Evolutionary conservation across 2,888 invertebrate genomes (phyloP), one percentile per base, ranked within the genome.

Genomic region (Caradrina kadenii): DNA sequence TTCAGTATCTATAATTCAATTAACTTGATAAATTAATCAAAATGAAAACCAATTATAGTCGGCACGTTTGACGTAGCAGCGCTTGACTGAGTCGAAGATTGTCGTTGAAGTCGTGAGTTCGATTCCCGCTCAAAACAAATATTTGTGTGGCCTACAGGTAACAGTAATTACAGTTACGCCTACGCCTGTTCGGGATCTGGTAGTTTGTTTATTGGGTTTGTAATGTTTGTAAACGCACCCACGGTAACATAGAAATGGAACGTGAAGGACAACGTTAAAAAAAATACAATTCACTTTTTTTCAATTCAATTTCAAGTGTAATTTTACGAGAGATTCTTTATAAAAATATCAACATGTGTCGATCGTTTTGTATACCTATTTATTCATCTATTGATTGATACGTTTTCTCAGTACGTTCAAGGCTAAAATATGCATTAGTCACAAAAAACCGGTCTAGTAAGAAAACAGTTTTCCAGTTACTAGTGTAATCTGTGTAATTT

Each of bases 381-480:
- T 17, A 5, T 39, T 50, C 19, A 19, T 22, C 19, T 45, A 56
- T 55, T 61, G 56, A 65, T 65, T 67, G n/a, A 64, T 49, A 50
- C 53, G 50, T 55, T 71, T 76, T 69, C 62, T 61, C 11, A 53
- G 52, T 64, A 69, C n/a, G 39, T 58, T 65, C 65, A 76, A 77
- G 65, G 78, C 50, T 69, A 61, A 71, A 62, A 62, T 31, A 64
- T 70, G 58, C 71, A 70, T 70, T 64, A 62, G 58, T 65, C 58
- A 65, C 58, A 65, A 76, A 39, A 76, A 70, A 77, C 71, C 64
- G 58, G 77, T 77, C 35, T 22, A 58, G 58, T 52, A 21, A 75
- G 50, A 64, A 64, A 60, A 63, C 35, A 11, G 52, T 71, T 69
- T 63, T 65, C 61, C n/a, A 65, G 53, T 62, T n/a, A 50, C 19